Evolutionary conservation across 2,888 invertebrate species (phyloP).

Genomic region (Sesamia inferens): DNA sequence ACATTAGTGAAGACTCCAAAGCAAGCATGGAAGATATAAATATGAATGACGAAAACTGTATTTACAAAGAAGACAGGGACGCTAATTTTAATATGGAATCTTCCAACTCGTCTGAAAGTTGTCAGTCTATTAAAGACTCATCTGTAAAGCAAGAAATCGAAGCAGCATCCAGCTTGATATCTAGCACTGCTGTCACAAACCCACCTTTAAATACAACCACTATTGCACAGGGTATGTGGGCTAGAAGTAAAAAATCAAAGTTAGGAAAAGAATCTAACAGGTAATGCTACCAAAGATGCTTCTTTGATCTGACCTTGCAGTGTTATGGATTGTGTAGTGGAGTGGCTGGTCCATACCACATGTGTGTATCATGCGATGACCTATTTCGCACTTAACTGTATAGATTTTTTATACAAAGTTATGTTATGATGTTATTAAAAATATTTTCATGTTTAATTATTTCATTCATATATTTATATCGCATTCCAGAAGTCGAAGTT

Average conservation of each 20-base stretch:
- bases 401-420: background rate
- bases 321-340: background rate
- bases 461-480: background rate
- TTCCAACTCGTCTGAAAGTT: constrained; percentile 87
- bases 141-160: constrained; percentile 81
- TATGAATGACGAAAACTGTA: constrained; percentile 86
- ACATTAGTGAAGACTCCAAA: constrained; percentile 86
- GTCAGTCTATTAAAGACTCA: constrained; percentile 85
- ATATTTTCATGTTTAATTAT: background rate
- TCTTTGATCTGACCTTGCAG: background rate
- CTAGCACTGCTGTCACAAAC: constrained; percentile 76
- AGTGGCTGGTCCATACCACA: background rate
- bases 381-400: background rate
- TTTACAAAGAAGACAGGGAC: constrained; percentile 87
- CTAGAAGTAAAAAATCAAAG: constrained; percentile 81
- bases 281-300: constrained; percentile 60
- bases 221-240: constrained; percentile 76
- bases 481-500: constrained; percentile 87
- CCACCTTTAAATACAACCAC: constrained; percentile 78
- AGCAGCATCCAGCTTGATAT: constrained; percentile 74
- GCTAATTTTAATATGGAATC: constrained; percentile 88
- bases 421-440: background rate
- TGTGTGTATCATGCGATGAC: background rate
- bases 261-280: constrained; percentile 84
- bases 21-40: constrained; percentile 86